Conservation (phyloP, 2,113 vertebrate species). For the Pipra filicauda region DNA sequence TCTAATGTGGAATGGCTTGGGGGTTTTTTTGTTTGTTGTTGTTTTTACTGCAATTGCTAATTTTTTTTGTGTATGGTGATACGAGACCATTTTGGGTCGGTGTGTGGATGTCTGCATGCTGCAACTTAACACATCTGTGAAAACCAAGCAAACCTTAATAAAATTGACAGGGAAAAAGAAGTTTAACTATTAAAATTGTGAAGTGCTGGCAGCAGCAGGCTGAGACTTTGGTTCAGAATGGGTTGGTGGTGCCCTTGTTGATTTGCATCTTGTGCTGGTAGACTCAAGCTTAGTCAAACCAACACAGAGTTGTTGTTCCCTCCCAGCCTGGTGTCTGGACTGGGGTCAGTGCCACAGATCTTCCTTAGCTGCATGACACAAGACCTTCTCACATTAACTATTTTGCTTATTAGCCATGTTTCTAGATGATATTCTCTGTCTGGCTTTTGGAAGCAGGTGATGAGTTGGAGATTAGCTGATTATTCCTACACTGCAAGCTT, state of each 20-base stretch:
- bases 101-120: background rate
- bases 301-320: background rate
- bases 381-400: rapidly evolving
- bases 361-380: background rate
- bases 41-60: background rate
- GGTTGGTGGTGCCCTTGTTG: background rate
- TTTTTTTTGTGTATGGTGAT: background rate
- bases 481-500: background rate
- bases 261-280: background rate
- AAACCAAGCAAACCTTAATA: background rate
- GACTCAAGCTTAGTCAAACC: background rate
- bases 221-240: background rate
- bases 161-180: background rate
- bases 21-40: background rate
- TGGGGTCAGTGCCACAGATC: background rate
- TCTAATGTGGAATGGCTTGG: background rate
- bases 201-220: background rate
- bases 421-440: background rate
- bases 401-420: background rate
- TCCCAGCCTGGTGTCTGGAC: background rate
- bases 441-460: background rate
- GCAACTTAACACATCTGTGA: rapidly evolving
- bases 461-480: background rate
- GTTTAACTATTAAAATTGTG: background rate
- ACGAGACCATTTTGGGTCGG: background rate